Evolutionary conservation across 1,140 invertebrate genomes (phyloP), one percentile per base, ranked within the genome.

Genomic region (Leptonema lineaticorne): DNA sequence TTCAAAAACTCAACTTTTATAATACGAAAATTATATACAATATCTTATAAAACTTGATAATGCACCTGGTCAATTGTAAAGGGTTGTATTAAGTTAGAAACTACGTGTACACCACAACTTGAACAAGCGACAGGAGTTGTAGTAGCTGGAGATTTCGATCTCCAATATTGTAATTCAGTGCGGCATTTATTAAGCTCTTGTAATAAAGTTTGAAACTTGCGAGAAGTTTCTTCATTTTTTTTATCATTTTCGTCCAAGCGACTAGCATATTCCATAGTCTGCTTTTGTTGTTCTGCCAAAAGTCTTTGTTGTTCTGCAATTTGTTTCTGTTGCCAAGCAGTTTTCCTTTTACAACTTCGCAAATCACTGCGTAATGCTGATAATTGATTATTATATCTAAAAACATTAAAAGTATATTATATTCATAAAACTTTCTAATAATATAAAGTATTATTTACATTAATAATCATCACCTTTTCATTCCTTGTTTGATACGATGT

Each of bases 101-200:
- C 75, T 53, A 80, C 70, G 57, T 77, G 71, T 24, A 78, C 79
- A 29, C 83, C 84, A 74, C 83, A 84, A 70, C 81, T 78, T 18
- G 78, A 78, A 72, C 84, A 85, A 50, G 86, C 76, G 46, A 84
- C 78, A 46, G 84, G 83, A 72, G 80, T 74, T 0, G 71, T 69
- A 27, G 85, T 87, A 59, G 91, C 89, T 4, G 92, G 91, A 30
- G 91, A 92, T 71, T 92, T 92, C 18, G 91, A 93, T 45, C 92
- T 86, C 91, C 91, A 93, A 79, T 93, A 94, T 80, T 94, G 92
- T 67, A 94, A 78, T 77, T 94, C 92, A 28, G 91, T 94, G 80
- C 94, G 93, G 78, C 92, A 94, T 75, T 93, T 93, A 79, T 93
- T 94, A 72, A 94, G 82, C 79, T 94, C 92, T 87, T 94, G 92